phyloP scores from a whole-genome alignment of 2,888 invertebrate species.

The Drosophila borborema region DNA sequence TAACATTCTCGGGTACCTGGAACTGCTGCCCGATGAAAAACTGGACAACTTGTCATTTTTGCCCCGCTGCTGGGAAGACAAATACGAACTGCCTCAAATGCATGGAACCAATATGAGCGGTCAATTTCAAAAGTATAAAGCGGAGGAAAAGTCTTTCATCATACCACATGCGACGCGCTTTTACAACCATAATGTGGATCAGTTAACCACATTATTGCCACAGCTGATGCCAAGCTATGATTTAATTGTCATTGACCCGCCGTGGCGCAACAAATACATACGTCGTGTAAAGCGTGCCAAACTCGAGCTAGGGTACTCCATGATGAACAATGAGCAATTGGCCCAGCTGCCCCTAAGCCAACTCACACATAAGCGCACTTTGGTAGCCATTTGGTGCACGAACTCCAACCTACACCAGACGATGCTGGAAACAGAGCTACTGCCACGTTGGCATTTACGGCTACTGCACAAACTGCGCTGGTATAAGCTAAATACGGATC shows the following conservation, averaged over 20 bases:
- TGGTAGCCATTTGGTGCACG: conserved; percentile 96
- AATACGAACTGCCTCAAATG: conserved; percentile 81
- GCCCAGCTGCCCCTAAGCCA: conserved; percentile 89
- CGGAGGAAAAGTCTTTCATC: conserved; percentile 82
- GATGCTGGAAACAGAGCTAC: conserved; percentile 89
- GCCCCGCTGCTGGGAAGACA: conserved; percentile 77
- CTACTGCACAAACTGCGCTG: conserved; percentile 93
- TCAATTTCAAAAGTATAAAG: conserved; percentile 85
- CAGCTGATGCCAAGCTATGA: conserved; percentile 88
- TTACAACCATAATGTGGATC: conserved; percentile 88
- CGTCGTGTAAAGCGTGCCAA: conserved; percentile 90
- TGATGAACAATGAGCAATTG: conserved; percentile 92
- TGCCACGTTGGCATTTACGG: conserved; percentile 92
- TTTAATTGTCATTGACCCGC: conserved; percentile 95
- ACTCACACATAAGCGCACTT: conserved; percentile 87
- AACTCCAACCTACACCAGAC: conserved; percentile 91
- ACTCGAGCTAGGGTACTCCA: conserved; percentile 88
- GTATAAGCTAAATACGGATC: conserved; percentile 89
- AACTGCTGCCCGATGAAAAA: conserved; percentile 29
- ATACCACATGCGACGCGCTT: conserved; percentile 89
- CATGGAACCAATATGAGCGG: conserved; percentile 88
- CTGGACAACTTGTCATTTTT: background rate
- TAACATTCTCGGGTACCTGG: conserved; percentile 40
- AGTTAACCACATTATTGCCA: conserved; percentile 87
- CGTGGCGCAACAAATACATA: conserved; percentile 98